Evolutionary conservation across 2,797 vertebrate species (phyloP).

Genomic region (Pseudotriccus pelzelni): DNA sequence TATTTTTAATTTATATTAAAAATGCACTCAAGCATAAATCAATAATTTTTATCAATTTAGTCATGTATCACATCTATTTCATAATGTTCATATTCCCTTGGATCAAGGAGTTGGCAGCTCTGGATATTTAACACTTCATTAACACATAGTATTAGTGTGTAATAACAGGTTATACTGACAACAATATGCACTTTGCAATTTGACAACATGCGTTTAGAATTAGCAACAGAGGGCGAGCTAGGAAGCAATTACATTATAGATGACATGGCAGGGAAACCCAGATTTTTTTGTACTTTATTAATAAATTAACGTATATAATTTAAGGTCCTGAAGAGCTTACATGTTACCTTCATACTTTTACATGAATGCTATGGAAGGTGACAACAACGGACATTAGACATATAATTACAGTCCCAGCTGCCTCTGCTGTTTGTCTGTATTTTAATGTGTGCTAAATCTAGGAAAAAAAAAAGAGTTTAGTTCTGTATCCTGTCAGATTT

Average conservation of each 20-base stretch:
- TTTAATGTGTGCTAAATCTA: not conserved
- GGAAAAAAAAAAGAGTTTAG: not conserved
- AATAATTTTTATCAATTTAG: not conserved
- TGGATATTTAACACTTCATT: constrained; percentile 45
- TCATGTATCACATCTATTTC: not conserved
- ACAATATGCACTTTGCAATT: not conserved
- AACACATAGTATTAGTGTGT: not conserved
- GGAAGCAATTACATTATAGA: not conserved
- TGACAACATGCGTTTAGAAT: constrained; percentile 10
- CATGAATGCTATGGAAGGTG: not conserved
- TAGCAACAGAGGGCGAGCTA: not conserved
- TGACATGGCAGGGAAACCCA: not conserved
- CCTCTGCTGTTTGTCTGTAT: not conserved
- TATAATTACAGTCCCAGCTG: not conserved
- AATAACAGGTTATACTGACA: constrained; percentile 14
- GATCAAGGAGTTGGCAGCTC: not conserved
- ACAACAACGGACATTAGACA: not conserved
- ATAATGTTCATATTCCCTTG: not conserved
- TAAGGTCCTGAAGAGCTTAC: not conserved
- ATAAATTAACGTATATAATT: not conserved
- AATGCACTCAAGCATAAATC: not conserved
- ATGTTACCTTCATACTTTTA: not conserved
- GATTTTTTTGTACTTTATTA: not conserved
- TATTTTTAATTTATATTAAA: not conserved
- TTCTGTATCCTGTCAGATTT: not conserved